phyloP scores from a whole-genome alignment of 2,797 vertebrate species.

The Bovichtus variegatus region DNA sequence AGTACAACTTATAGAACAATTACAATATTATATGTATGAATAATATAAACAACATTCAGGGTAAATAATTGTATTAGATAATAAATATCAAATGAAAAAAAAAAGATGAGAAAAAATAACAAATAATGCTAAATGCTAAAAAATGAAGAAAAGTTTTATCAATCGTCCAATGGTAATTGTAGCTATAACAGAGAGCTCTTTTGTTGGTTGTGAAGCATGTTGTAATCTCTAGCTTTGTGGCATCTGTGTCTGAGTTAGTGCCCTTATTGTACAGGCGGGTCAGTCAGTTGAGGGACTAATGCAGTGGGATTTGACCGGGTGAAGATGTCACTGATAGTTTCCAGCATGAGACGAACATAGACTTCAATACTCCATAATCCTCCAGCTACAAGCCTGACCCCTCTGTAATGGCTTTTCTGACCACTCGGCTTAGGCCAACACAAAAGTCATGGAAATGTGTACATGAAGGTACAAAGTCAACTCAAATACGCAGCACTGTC shows the following conservation, averaged over 20 bases:
- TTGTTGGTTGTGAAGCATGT: conserved; percentile 23
- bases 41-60: neutral
- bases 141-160: neutral
- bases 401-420: conserved; percentile 84
- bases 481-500: conserved; percentile 16
- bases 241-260: conserved; percentile 35
- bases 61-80: neutral
- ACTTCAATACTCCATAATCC: conserved; percentile 82
- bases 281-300: conserved; percentile 71
- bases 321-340: conserved; percentile 84
- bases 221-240: conserved; percentile 36
- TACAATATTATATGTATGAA: neutral
- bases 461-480: conserved; percentile 64
- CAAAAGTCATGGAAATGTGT: conserved; percentile 81
- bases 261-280: conserved; percentile 67
- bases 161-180: neutral
- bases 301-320: conserved; percentile 82
- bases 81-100: neutral
- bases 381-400: conserved; percentile 74
- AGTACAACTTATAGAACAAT: neutral
- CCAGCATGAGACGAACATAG: conserved; percentile 75
- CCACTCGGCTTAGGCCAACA: conserved; percentile 76
- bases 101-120: neutral
- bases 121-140: neutral
- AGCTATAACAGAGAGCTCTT: neutral